Evolutionary conservation across 2,797 vertebrate species (phyloP), one percentile per base, ranked within the genome.

Genomic region (Liparis tanakae): DNA sequence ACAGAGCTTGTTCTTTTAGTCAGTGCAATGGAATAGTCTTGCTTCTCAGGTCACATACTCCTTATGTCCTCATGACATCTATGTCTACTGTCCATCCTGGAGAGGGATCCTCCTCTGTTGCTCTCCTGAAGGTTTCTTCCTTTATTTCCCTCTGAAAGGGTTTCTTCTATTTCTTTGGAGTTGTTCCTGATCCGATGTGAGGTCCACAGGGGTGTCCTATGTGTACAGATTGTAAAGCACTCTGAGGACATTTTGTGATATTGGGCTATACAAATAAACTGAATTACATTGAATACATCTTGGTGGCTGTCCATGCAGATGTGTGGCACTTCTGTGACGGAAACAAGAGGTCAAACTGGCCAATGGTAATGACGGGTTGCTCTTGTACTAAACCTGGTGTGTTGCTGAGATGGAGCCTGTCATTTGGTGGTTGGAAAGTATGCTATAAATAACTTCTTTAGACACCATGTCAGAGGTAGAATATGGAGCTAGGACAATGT

Each of bases 291-390:
- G 25, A 36, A 77, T 53, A 48, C 61, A 74, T 64, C 57, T 50
- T 68, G 53, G 46, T 63, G 70, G 53, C 66, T 66, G 65, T 75
- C 46, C 58, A 18, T 53, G 53, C 55, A 55, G 58, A 72, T 66
- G 34, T 14, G 7, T 55, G 44, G 2, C 3, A 33, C 13, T 79
- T 60, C 50, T 66, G 39, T 41, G n/a, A n/a, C 7, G 36, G 10
- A 39, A 20, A 59, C 57, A 20, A 20, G 57, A 22, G 36, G 36
- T 63, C 30, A 48, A n/a, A n/a, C 59, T 33, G 39, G 20, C 39
- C 39, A 63, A 13, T n/a, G 43, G 17, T 63, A 8, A 34, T 18
- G 18, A 34, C 17, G 0, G 60, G 25, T 5, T 10, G 48, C 60
- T 5, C 14, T 60, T 7, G 1, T 33, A n/a, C 18, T 64, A n/a